Evolutionary conservation across 2,888 invertebrate genomes (phyloP).

Genomic region (Diachrysia chrysitis): DNA sequence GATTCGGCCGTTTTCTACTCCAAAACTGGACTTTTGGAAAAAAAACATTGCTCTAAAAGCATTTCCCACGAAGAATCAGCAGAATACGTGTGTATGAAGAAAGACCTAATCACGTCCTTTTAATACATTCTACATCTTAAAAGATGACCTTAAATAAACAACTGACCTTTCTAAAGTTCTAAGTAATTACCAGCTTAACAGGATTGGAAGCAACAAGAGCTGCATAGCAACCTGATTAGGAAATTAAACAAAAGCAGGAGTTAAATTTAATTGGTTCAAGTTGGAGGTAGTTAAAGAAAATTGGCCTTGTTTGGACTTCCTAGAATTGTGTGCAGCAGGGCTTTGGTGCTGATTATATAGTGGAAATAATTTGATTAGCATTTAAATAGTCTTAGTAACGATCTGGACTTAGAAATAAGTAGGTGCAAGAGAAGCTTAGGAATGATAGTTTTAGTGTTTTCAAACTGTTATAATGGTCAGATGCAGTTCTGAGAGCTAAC

Average conservation of each 20-base stretch:
- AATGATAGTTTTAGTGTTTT: not conserved
- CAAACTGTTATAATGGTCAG: not conserved
- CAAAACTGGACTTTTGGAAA: too few species aligned
- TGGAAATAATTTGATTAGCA: not conserved
- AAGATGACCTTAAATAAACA: not conserved
- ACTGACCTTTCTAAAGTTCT: constrained; percentile 35
- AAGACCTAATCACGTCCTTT: too few species aligned
- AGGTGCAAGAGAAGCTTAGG: not conserved
- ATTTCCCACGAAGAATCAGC: too few species aligned
- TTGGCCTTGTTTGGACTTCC: not conserved
- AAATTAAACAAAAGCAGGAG: constrained; percentile 45
- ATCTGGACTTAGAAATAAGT: not conserved
- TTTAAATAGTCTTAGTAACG: not conserved
- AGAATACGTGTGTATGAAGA: too few species aligned
- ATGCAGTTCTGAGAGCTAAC: not conserved
- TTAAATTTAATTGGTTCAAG: constrained; percentile 30
- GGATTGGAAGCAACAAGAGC: constrained; percentile 36
- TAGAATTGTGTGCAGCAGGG: constrained; percentile 7
- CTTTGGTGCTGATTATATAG: not conserved
- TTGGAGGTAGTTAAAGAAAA: constrained; percentile 37
- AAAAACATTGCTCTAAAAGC: too few species aligned
- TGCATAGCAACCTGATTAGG: constrained; percentile 45
- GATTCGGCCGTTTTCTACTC: too few species aligned
- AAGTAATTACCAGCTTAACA: constrained; percentile 49
- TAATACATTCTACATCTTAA: too few species aligned